These are phyloP conservation scores for Leptocoma aspasia DNA, from an alignment of 2,113 vertebrate genomes.

Conservation along the genomic window DNA sequence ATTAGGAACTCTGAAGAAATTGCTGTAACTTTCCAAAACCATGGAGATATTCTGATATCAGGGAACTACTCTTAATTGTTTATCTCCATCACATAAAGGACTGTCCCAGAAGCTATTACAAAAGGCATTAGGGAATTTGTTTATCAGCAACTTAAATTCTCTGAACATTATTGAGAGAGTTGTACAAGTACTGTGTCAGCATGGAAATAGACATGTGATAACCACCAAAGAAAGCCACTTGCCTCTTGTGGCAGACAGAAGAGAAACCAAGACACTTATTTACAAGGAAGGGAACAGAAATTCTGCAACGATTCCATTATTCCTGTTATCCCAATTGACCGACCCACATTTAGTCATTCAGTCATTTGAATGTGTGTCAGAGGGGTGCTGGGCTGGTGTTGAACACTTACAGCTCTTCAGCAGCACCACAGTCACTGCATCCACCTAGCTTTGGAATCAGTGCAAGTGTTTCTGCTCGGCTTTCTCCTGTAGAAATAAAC, in stretches of 20 bases:
- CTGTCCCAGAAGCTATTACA: not conserved
- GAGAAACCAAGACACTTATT: not conserved
- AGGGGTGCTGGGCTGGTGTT: not conserved
- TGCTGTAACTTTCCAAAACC: not conserved
- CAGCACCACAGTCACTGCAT: not conserved
- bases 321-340: not conserved
- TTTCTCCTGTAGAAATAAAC: not conserved
- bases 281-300: not conserved
- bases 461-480: not conserved
- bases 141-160: not conserved
- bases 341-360: not conserved
- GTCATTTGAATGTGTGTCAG: not conserved
- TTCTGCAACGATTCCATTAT: not conserved
- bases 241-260: not conserved
- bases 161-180: not conserved
- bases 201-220: not conserved
- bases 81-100: not conserved
- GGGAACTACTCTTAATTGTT: not conserved
- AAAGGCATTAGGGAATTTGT: not conserved
- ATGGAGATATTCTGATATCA: not conserved
- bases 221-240: not conserved
- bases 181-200: not conserved
- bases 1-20: not conserved
- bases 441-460: not conserved
- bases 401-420: not conserved